Evolutionary conservation across 2,888 invertebrate genomes (phyloP), one percentile per base, ranked within the genome.

Genomic region (Dioctria linearis): DNA sequence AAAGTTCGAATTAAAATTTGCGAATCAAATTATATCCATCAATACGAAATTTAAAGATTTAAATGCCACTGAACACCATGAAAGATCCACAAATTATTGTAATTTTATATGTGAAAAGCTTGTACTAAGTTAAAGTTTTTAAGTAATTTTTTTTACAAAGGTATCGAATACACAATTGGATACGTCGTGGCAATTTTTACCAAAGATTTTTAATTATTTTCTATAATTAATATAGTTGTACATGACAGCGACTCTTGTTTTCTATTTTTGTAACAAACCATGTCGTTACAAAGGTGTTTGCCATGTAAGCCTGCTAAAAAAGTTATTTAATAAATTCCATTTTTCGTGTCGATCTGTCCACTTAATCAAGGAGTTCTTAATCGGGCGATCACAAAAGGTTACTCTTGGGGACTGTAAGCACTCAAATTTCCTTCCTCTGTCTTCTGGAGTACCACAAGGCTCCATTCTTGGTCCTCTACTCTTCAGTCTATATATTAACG

Each of bases 1-100:
- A 57, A 79, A 79, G 49, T 69, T 42, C 40, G 69, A 79, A 39
- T 39, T 79, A 3, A 79, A 69, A 71, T 79, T 79, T 39, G 69
- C 69, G n/a, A 79, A 82, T 51, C 54, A 3, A 51, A 40, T 73
- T 40, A 11, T 73, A 73, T 73, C 54, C 25, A 49, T 46, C 3
- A 73, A 51, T 2, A 37, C 25, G 73, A 9, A 54, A 54, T 51
- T 51, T 51, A 11, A 51, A 51, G 51, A 51, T 51, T 51, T 51
- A 2, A 51, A 51, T 51, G 2, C 2, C 51, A 51, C 2, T 51
- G 51, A 51, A 51, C 51, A 51, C 51, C 51, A 51, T 51, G 51
- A 51, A 51, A 51, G 2, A 51, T 51, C 51, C 2, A 51, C 51
- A 51, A 51, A 51, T 51, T 51, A 51, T 51, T 51, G 51, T 51